Base-by-base conservation (phyloP, 2,113 vertebrate genomes). In the Arvicanthis niloticus region DNA sequence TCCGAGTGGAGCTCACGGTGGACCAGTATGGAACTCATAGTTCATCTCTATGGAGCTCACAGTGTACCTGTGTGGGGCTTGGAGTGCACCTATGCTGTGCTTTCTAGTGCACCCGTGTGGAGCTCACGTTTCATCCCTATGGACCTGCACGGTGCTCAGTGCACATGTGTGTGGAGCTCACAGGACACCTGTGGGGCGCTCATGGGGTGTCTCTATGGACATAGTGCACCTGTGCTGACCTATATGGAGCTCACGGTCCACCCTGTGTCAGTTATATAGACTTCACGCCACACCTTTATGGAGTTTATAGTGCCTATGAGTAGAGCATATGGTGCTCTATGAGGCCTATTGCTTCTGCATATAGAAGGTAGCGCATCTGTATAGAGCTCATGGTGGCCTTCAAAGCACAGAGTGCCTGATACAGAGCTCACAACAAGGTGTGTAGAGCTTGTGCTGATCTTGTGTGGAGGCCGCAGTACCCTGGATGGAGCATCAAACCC, bases 191-290 rank as follows among this genome's bases (percentile, higher is more conserved):
- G 40, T 67, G 8, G 21, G 12, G 40, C 21, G 8, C 8, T 48
- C 42, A 68, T 0, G 4, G 42, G 0, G 0, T 58, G 40, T 12
- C 37, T 60, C 1, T 26, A 0, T 29, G 7, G n/a, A 45, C 60
- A 84, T 12, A 3, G 10, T 60, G 10, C 5, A n/a, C 10, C 22
- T 82, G 1, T 40, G 51, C 34, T 19, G 29, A 40, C 19, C 77
- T 56, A 37, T n/a, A 1, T 58, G 8, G 34, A 11, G 29, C 48
- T 78, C 48, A 34, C 13, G 34, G 5, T 31, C 8, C 7, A 51
- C 7, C 48, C 48, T 51, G 48, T 51, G 48, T 51, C 48, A 6
- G 34, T 40, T 34, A 17, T 19, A 7, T 82, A n/a, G n/a, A 65
- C 24, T 10, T 65, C 60, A 60, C 12, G 42, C 1, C 16, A 7